These are phyloP conservation scores for Drusus annulatus DNA, from an alignment of 1,140 invertebrate genomes.

Conservation along the genomic window DNA sequence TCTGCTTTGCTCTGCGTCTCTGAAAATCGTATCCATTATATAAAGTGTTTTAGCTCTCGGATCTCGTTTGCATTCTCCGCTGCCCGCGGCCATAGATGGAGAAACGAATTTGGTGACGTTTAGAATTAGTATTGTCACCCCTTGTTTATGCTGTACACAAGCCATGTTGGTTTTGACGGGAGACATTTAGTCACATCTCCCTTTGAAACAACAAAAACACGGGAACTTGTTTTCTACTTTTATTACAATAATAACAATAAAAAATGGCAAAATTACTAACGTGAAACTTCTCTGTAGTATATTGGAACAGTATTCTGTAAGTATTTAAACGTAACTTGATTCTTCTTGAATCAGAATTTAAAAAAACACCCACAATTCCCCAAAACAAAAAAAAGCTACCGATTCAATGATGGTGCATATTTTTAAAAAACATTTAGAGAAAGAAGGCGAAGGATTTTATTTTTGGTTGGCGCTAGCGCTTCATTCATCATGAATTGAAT, in stretches of 20 bases:
- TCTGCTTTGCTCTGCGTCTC: constrained; percentile 22
- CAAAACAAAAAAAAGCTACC: background rate
- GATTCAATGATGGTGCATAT: background rate
- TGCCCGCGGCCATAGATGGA: constrained; percentile 46
- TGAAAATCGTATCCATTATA: constrained; percentile 40
- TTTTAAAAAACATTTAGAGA: background rate
- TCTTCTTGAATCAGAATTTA: too few relatives aligned
- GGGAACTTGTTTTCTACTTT: too few relatives aligned
- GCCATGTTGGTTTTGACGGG: constrained; percentile 29
- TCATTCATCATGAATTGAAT: background rate
- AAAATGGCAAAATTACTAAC: too few relatives aligned
- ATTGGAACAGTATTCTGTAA: too few relatives aligned
- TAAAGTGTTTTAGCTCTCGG: constrained; percentile 48
- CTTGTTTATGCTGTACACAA: constrained; percentile 41
- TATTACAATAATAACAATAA: too few relatives aligned
- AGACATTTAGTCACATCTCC: constrained; percentile 27
- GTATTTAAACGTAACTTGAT: too few relatives aligned
- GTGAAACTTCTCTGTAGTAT: too few relatives aligned
- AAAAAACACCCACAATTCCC: too few relatives aligned
- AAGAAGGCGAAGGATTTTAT: background rate
- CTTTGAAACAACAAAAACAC: constrained; percentile 3
- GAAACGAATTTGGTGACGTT: constrained; percentile 50
- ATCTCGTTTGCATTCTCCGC: constrained; percentile 50
- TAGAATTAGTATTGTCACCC: constrained; percentile 56
- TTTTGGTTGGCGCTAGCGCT: background rate